Evolutionary conservation across 30 jellyfish, hydroid and myxozoan species (phyloP).

Genomic region (Catostylus mosaicus): DNA sequence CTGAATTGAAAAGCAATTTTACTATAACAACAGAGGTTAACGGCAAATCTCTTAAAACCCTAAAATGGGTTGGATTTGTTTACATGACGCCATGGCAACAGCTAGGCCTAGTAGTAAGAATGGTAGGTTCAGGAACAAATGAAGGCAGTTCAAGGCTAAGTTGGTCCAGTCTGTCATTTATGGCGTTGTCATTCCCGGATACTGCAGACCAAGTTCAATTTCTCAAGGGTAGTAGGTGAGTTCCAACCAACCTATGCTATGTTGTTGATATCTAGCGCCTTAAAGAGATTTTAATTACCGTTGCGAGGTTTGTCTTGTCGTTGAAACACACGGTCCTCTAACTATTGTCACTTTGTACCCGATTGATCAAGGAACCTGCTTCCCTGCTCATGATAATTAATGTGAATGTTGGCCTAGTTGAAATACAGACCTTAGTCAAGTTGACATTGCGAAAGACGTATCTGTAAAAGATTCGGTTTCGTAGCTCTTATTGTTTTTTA

Average conservation of each 20-base stretch:
- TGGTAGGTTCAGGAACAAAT: conserved; percentile 4
- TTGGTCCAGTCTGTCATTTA: conserved; percentile 64
- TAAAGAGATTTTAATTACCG: too few relatives aligned
- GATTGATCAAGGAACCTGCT: not conserved
- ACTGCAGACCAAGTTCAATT: not conserved
- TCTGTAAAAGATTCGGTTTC: too few relatives aligned
- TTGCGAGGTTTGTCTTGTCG: too few relatives aligned
- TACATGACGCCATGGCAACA: conserved; percentile 72
- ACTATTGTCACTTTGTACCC: too few relatives aligned
- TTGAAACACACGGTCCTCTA: too few relatives aligned
- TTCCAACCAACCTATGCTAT: too few relatives aligned
- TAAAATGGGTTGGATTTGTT: conserved; percentile 66
- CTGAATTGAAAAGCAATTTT: not conserved
- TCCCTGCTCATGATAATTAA: not conserved
- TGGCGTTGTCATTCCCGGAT: conserved; percentile 54
- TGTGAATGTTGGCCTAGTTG: too few relatives aligned
- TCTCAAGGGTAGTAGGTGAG: too few relatives aligned
- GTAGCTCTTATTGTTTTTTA: too few relatives aligned
- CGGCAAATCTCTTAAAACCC: conserved; percentile 19
- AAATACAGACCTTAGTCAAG: too few relatives aligned
- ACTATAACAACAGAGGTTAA: conserved; percentile 27
- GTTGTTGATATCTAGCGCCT: too few relatives aligned
- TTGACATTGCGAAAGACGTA: too few relatives aligned
- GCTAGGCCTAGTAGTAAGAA: conserved; percentile 45
- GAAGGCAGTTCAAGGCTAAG: conserved; percentile 10